These are phyloP conservation scores for Enteromius paludinosus DNA, from an alignment of 2,797 vertebrate genomes.

Conservation along the genomic window DNA sequence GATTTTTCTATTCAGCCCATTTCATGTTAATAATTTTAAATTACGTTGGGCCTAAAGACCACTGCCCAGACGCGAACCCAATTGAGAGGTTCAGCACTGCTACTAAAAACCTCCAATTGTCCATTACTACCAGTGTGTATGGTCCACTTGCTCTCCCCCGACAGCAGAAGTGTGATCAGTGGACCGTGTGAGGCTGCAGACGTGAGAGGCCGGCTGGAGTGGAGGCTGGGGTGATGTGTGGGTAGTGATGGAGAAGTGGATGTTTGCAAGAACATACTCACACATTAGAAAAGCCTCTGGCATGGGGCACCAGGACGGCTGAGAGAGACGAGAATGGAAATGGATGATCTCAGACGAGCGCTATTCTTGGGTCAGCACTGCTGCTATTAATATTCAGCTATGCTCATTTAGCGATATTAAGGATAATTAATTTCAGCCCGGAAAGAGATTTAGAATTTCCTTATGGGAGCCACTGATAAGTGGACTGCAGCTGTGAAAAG, in stretches of 20 bases:
- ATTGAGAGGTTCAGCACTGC: neutral
- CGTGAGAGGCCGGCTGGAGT: neutral
- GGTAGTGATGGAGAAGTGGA: conserved; percentile 24
- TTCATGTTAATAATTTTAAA: neutral
- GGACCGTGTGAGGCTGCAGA: conserved; percentile 11
- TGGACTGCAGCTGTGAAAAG: conserved; percentile 19
- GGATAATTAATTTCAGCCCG: conserved; percentile 34
- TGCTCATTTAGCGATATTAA: conserved; percentile 23
- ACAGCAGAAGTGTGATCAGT: conserved; percentile 5
- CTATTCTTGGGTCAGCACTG: conserved; percentile 33
- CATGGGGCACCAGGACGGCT: neutral
- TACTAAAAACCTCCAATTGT: neutral
- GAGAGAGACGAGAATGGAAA: conserved; percentile 50
- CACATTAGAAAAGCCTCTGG: conserved; percentile 30
- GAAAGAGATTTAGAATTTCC: conserved; percentile 23
- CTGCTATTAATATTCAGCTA: conserved; percentile 38
- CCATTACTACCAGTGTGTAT: neutral
- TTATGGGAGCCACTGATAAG: conserved; percentile 41
- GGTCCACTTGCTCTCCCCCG: neutral
- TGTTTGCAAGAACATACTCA: conserved; percentile 30
- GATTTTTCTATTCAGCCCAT: neutral
- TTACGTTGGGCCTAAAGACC: neutral
- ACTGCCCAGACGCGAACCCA: neutral
- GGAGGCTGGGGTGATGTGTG: conserved; percentile 27
- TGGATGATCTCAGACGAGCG: conserved; percentile 28